Percentiles rank a stretch among this genome's conserved stretches.
Conservation (phyloP, 2,888 invertebrate species). For the Heliconius sara region DNA sequence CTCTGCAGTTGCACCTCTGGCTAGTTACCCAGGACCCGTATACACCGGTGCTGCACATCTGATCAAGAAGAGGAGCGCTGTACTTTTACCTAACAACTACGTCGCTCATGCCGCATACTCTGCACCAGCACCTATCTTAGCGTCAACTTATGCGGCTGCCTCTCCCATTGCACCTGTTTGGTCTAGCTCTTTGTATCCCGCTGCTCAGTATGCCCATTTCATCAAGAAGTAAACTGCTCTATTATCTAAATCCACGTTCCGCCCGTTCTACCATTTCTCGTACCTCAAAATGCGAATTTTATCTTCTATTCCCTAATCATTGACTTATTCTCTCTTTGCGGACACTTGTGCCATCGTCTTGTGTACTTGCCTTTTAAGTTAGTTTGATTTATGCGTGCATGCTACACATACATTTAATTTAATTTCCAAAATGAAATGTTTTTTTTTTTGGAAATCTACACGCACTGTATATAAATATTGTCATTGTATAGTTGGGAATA, state of each 20-base stretch:
- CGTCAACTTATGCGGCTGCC: slow-evolving; percentile 41
- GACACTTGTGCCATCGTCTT: background rate
- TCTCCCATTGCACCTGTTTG: slow-evolving; percentile 27
- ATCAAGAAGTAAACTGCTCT: slow-evolving; percentile 45
- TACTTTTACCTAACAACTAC: slow-evolving; percentile 45
- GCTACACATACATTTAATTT: background rate
- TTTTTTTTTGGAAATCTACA: background rate
- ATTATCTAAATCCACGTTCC: background rate
- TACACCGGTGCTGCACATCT: slow-evolving; percentile 59
- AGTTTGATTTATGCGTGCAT: background rate
- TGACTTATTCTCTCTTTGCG: background rate
- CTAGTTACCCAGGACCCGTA: slow-evolving; percentile 22
- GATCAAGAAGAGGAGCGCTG: slow-evolving; percentile 71
- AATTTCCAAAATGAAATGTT: background rate
- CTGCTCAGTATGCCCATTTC: slow-evolving; percentile 43
- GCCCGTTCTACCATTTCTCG: background rate
- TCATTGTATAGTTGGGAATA: slow-evolving; percentile 20
- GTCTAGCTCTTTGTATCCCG: slow-evolving; percentile 37
- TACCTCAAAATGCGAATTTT: background rate
- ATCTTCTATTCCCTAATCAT: background rate
- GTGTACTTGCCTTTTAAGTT: background rate
- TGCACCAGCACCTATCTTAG: slow-evolving; percentile 45
- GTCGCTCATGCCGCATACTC: slow-evolving; percentile 52
- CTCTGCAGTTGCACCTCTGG: slow-evolving; percentile 12
- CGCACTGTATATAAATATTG: background rate